These are phyloP conservation scores for Sphenopsis melanotis DNA, from an alignment of 2,797 vertebrate genomes.

Conservation along the genomic window DNA sequence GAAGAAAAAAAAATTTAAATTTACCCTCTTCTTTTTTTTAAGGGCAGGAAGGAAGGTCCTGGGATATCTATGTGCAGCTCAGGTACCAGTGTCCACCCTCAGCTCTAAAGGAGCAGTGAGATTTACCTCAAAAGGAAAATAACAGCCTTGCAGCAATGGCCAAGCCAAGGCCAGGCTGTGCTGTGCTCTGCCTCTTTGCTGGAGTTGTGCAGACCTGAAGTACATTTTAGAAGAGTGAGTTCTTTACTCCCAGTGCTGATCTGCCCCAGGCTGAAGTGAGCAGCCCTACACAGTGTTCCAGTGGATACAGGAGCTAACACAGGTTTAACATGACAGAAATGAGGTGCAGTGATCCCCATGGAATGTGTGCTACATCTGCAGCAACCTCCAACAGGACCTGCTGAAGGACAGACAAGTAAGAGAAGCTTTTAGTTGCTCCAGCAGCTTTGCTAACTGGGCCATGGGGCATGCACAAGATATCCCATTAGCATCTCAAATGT, in stretches of 20 bases:
- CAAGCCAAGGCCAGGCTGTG: neutral
- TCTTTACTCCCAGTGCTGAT: neutral
- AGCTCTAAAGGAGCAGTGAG: neutral
- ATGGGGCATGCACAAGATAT: neutral
- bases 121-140: neutral
- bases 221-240: neutral
- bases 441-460: neutral
- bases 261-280: neutral
- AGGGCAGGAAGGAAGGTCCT: neutral
- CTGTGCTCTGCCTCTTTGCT: neutral
- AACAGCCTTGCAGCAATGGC: neutral
- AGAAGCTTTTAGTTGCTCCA: accelerated
- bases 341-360: neutral
- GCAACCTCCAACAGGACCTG: neutral
- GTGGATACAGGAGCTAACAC: too few relatives aligned
- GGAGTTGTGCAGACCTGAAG: neutral
- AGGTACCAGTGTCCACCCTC: neutral
- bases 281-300: neutral
- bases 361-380: accelerated
- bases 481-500: neutral
- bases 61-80: neutral
- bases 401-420: neutral
- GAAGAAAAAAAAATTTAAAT: neutral
- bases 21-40: neutral
- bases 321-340: accelerated